Percentiles rank a stretch among this genome's conserved stretches.
These are phyloP conservation scores for Augochlora pura DNA, from an alignment of 1,140 invertebrate genomes.

Conservation along the genomic window DNA sequence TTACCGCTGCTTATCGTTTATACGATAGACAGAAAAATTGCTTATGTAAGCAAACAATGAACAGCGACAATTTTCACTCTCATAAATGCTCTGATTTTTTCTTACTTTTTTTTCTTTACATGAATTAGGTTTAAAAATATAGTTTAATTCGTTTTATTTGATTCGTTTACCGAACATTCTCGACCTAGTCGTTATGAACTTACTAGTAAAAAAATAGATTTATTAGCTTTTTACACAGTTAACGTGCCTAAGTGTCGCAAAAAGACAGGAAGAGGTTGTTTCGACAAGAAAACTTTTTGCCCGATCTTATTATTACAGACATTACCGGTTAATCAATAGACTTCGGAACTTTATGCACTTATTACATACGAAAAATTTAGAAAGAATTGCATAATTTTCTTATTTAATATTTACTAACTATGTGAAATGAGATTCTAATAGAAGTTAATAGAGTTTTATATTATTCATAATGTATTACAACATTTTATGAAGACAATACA, in stretches of 20 bases:
- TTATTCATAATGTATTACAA: no score
- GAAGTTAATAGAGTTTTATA: no score
- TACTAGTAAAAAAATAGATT: constrained; percentile 74
- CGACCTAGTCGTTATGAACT: constrained; percentile 45
- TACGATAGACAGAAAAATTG: constrained; percentile 29
- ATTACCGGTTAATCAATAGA: constrained; percentile 23
- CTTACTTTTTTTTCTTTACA: constrained; percentile 20
- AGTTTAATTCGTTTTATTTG: constrained; percentile 40
- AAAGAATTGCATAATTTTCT: no score
- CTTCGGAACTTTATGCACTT: no score
- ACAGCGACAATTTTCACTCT: constrained; percentile 24
- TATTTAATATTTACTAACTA: no score
- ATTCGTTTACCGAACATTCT: constrained; percentile 40
- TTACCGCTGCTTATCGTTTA: constrained; percentile 43
- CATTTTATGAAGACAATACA: no score
- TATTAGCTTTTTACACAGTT: constrained; percentile 53
- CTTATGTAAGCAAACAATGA: constrained; percentile 39
- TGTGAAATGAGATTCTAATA: no score
- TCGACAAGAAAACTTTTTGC: constrained; percentile 41
- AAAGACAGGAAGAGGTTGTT: constrained; percentile 56
- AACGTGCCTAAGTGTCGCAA: constrained; percentile 54
- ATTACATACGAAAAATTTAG: no score
- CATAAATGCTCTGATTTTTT: constrained; percentile 15
- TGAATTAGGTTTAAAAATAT: constrained; percentile 61
- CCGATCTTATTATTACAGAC: constrained; percentile 46